Evolutionary conservation across 1,140 invertebrate species (phyloP), one percentile per base, ranked within the genome.

Genomic region (Drosophila leontia): DNA sequence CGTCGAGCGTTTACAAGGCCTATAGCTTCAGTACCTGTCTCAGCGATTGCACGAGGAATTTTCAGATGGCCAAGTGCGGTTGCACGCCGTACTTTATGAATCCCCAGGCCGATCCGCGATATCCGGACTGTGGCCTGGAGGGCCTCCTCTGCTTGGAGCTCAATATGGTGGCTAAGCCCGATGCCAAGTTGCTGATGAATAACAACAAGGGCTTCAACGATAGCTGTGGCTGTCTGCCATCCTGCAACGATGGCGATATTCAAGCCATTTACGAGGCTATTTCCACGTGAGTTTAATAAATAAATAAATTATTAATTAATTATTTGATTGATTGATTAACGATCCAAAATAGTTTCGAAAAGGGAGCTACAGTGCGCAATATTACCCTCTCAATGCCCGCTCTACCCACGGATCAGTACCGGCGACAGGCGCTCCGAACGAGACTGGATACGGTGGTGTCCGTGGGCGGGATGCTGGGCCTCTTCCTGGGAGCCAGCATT

Each of bases 11-110:
- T 0, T 94, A 93, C 72, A 70, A 76, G 17, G 92, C 92, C 26
- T 95, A 95, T 56, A 94, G 94, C 63, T 94, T 94, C 67, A 94
- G 93, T 39, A 92, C 93, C 2, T 95, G 94, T 74, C 92, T 94
- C 19, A 93, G 93, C 2, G 93, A 94, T 42, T 95, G 94, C 74
- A 77, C 94, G 6, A 91, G 93, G 0, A n/a, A 59, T 2, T 51
- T 75, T 17, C 91, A 93, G 48, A 91, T 93, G 12, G 92, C 94
- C 55, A 59, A 93, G 4, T 95, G 94, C 68, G 93, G 93, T 50
- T 95, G 94, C 58, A 93, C 93, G 0, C 91, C 93, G 1, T 82
- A 63, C 12, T 59, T 71, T 1, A 62, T 91, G 37, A 75, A 78
- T 35, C 91, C 91, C 7, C 48, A 35, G 15, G 48, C 50, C 3